Conservation (phyloP, 2,797 vertebrate genomes). For the Acipenser oxyrinchus region DNA sequence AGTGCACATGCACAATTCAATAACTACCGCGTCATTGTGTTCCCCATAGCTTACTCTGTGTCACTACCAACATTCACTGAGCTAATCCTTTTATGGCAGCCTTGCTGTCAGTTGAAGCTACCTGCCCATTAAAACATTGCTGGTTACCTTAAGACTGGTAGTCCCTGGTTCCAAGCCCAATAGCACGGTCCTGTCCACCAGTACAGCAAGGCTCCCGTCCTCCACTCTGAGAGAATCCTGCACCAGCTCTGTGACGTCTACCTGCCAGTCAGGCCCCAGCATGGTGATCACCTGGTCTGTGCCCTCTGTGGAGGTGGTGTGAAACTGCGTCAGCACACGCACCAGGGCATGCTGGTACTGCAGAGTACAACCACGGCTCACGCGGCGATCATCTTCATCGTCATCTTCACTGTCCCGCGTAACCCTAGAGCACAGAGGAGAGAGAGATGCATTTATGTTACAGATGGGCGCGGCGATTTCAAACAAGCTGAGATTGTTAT, state of each 20-base stretch:
- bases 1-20: too few relatives aligned
- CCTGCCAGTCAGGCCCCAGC: conserved; percentile 94
- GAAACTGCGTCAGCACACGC: conserved; percentile 94
- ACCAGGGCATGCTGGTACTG: conserved; percentile 89
- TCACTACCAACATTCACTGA: conserved; percentile 40
- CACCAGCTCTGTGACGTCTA: conserved; percentile 93
- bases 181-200: conserved; percentile 81
- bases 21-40: conserved; percentile 11
- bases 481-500: too few relatives aligned
- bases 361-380: conserved; percentile 84
- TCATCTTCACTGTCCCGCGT: conserved; percentile 83
- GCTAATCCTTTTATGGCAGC: conserved; percentile 25
- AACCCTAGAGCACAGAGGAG: conserved; percentile 40
- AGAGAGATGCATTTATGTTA: too few relatives aligned
- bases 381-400: conserved; percentile 75
- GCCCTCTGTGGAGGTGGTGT: conserved; percentile 87
- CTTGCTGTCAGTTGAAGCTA: conserved; percentile 37
- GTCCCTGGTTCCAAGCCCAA: conserved; percentile 84
- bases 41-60: conserved; percentile 31
- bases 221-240: conserved; percentile 86
- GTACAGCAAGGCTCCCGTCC: conserved; percentile 77
- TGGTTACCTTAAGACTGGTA: conserved; percentile 77
- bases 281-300: conserved; percentile 91
- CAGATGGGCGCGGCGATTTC: too few relatives aligned
- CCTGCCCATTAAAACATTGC: conserved; percentile 32